Base-by-base conservation (phyloP, 2,113 vertebrate genomes). In the Syngnathoides biaculeatus region DNA sequence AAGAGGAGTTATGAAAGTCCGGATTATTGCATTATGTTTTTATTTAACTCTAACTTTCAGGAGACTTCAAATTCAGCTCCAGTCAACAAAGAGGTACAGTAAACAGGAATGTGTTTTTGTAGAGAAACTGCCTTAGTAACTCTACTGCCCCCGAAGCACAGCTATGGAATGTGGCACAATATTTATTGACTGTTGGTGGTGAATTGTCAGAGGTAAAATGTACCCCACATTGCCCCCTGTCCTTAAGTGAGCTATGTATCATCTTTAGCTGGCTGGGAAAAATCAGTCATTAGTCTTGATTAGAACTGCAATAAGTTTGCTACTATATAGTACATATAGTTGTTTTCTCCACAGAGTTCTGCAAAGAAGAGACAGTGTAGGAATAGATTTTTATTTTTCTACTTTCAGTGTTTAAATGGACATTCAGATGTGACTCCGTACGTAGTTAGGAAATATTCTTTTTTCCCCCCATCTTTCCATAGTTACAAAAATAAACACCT, bases 191-290 rank as follows among this genome's bases (percentile, higher is more conserved):
- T 65, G 59, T 40, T 79, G 71, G 81, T 81, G 76, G 64, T 43
- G 67, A 66, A 65, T 77, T 56, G 71, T 56, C 40, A 77, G 68
- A 64, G 45, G 26, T 53, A 39, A 24, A 48, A 68, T 57, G 73
- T 60, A 60, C 66, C 77, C 80, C n/a, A n/a, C n/a, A n/a, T 79
- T 12, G 8, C 8, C 1, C 2, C 73, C 69, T 88, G 77, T 78
- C 78, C 82, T 71, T 78, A 68, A 85, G 79, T 83, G 50, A 80
- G 73, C 73, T 78, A 58, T 86, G 81, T 47, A 80, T 89, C 84
- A 86, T 85, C 57, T 85, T 73, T 50, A 76, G 79, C 79, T 76
- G 69, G 58, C 65, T 56, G 47, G 47, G 65, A 81, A 15, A 40
- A 60, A 71, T 47, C 47, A 42, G 14, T 61, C 83, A 84, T 83